Percentiles rank a stretch among this genome's conserved stretches.
These are phyloP conservation scores for Notodonta dromedarius DNA, from an alignment of 2,888 invertebrate species.

Conservation along the genomic window DNA sequence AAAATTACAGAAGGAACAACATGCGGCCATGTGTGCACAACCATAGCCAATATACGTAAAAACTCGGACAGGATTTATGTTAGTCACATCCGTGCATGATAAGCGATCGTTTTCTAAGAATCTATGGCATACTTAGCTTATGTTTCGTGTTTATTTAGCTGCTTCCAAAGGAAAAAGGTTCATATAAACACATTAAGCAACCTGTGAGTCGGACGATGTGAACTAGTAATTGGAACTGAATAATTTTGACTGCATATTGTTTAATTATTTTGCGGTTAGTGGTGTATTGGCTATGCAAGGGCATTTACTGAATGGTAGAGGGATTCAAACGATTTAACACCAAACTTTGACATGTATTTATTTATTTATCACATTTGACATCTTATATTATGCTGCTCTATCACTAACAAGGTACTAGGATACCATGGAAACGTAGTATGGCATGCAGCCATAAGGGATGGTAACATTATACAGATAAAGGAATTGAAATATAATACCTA, in stretches of 20 bases:
- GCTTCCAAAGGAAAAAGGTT: slow-evolving; percentile 39
- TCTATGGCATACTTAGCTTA: slow-evolving; percentile 39
- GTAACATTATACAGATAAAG: no score
- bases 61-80: slow-evolving; percentile 49
- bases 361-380: no score
- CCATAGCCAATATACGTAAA: slow-evolving; percentile 37
- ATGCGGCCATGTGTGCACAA: slow-evolving; percentile 22
- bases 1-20: slow-evolving; percentile 16
- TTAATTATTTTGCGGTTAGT: slow-evolving; percentile 24
- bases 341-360: no score
- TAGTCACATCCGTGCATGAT: slow-evolving; percentile 57
- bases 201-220: slow-evolving; percentile 19
- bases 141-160: slow-evolving; percentile 35
- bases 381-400: no score
- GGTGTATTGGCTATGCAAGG: neutral
- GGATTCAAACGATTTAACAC: neutral
- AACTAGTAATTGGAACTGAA: slow-evolving; percentile 27
- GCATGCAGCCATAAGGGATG: no score
- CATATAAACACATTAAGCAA: slow-evolving; percentile 41
- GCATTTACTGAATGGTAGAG: neutral
- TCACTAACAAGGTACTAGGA: no score
- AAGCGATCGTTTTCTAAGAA: slow-evolving; percentile 58
- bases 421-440: no score
- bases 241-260: slow-evolving; percentile 15
- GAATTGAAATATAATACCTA: no score